Evolutionary conservation across 2,888 invertebrate genomes (phyloP).

Genomic region (Allacma fusca): DNA sequence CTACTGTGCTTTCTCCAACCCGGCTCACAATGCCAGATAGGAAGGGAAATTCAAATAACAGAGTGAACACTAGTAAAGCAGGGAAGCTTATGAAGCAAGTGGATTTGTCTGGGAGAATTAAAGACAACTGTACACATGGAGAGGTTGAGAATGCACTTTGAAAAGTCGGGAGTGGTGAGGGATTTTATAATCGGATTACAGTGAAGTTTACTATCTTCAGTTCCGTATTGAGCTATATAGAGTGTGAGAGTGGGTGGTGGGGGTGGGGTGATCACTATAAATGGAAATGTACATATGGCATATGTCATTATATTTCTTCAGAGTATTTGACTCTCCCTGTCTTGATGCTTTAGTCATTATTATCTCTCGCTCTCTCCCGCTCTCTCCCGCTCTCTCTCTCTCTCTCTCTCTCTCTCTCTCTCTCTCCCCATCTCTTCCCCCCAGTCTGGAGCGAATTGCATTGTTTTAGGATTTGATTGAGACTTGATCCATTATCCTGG

Average conservation of each 20-base stretch:
- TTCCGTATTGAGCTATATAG: background rate
- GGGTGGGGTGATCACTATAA: too few relatives aligned
- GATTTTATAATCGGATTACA: constrained; percentile 26
- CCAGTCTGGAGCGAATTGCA: constrained; percentile 8
- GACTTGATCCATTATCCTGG: constrained; percentile 12
- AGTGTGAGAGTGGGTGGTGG: too few relatives aligned
- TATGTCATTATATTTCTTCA: too few relatives aligned
- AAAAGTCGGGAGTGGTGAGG: constrained; percentile 20
- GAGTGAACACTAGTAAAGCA: background rate
- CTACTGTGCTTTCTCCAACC: too few relatives aligned
- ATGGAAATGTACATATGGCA: too few relatives aligned
- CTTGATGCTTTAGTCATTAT: background rate
- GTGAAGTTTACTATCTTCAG: constrained; percentile 12
- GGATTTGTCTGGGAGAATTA: constrained; percentile 22
- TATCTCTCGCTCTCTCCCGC: background rate
- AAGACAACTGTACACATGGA: constrained; percentile 7
- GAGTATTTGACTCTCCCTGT: too few relatives aligned
- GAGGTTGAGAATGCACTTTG: background rate
- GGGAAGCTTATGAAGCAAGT: constrained; percentile 17
- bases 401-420: constrained; percentile 5
- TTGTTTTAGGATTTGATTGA: constrained; percentile 23
- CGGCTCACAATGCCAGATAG: background rate
- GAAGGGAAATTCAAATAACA: background rate
- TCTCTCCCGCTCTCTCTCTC: constrained; percentile 1
- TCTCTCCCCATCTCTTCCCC: background rate